Conservation (phyloP, 2,113 vertebrate species). For the Hippocampus comes region DNA sequence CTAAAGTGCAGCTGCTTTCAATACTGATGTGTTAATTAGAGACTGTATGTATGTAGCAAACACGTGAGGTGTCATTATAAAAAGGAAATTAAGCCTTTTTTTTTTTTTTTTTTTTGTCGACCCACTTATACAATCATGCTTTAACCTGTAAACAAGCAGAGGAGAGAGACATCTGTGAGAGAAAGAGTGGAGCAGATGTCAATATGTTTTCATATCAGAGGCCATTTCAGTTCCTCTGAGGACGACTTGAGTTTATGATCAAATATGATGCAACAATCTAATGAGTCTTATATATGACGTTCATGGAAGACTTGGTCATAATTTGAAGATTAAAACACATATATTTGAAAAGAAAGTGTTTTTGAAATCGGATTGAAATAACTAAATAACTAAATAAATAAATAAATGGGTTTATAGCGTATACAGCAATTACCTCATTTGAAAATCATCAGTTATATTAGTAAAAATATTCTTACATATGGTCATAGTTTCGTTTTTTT, state of each 20-base stretch:
- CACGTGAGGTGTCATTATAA: slow-evolving; percentile 2
- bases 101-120: slow-evolving; percentile 12
- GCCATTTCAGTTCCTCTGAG: neutral
- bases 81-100: slow-evolving; percentile 21
- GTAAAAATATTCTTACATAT: too few species aligned
- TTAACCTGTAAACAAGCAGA: slow-evolving; percentile 57
- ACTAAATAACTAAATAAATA: too few species aligned
- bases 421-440: too few species aligned
- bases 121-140: slow-evolving; percentile 61
- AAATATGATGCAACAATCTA: neutral
- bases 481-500: too few species aligned
- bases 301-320: too few species aligned
- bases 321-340: too few species aligned
- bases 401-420: too few species aligned
- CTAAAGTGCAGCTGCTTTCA: neutral
- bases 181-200: slow-evolving; percentile 56
- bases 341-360: too few species aligned
- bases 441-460: too few species aligned
- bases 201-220: slow-evolving; percentile 9
- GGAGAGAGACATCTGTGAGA: slow-evolving; percentile 56
- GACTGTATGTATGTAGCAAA: neutral
- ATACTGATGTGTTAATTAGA: neutral
- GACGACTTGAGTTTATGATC: neutral
- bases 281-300: neutral
- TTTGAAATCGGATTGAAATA: too few species aligned